Conservation (phyloP, 1,140 invertebrate genomes). For the Zaprionus tsacasi region DNA sequence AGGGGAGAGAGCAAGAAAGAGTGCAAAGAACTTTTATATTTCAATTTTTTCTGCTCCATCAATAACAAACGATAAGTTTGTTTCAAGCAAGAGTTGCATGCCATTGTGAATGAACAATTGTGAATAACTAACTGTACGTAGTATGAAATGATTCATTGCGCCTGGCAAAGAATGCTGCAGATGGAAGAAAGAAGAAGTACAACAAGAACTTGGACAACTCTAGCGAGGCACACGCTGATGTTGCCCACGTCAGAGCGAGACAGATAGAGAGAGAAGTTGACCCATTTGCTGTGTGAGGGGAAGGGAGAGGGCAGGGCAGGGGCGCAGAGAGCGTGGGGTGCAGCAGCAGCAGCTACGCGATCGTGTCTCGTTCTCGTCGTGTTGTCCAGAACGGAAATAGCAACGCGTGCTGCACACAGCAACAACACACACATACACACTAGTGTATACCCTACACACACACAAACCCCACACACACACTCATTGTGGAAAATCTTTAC, state of each 20-base stretch:
- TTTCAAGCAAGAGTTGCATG: too few species aligned
- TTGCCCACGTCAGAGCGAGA: constrained; percentile 23
- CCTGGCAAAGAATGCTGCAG: too few species aligned
- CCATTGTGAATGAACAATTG: not conserved
- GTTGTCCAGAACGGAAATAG: constrained; percentile 69
- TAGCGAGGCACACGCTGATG: not conserved
- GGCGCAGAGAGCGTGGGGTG: not conserved
- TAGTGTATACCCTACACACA: constrained; percentile 5
- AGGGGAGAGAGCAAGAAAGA: too few species aligned
- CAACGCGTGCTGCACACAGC: constrained; percentile 54
- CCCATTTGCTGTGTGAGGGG: constrained; percentile 29
- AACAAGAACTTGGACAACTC: constrained; percentile 22
- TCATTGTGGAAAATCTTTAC: constrained; percentile 69
- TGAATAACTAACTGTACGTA: not conserved
- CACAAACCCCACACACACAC: constrained; percentile 17
- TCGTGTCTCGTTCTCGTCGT: constrained; percentile 23
- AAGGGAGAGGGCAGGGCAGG: not conserved
- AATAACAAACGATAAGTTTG: not conserved
- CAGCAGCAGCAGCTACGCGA: constrained; percentile 21
- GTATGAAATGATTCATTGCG: not conserved
- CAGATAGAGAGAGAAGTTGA: constrained; percentile 14
- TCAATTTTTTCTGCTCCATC: not conserved
- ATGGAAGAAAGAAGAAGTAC: not conserved
- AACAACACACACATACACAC: constrained; percentile 16
- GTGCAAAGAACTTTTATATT: too few species aligned